A percentile compares a stretch with the other conserved stretches of the same genome.
These are phyloP conservation scores for Sciaenops ocellatus DNA, from an alignment of 2,797 vertebrate species.

Conservation along the genomic window DNA sequence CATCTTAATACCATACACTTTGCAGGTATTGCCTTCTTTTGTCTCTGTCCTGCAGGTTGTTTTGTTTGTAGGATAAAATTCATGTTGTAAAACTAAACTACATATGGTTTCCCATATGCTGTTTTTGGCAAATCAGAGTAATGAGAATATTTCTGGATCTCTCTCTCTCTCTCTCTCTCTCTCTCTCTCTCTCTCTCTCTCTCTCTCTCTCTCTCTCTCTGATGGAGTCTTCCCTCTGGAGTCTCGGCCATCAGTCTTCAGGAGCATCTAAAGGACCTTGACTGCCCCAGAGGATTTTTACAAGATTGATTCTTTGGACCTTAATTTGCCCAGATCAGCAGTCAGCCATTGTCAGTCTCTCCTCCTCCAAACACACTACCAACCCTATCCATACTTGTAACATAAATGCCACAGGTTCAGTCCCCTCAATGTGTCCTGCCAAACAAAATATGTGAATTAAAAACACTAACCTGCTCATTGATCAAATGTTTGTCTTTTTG, in stretches of 20 bases:
- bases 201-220: constrained; percentile 13
- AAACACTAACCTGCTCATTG: neutral
- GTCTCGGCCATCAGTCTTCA: constrained; percentile 64
- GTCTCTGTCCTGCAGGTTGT: constrained; percentile 8
- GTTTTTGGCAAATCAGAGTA: constrained; percentile 51
- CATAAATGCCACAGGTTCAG: constrained; percentile 7
- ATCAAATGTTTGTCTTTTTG: neutral
- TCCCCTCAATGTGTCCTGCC: neutral
- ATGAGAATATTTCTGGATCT: constrained; percentile 37
- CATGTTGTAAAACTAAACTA: constrained; percentile 17
- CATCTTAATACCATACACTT: neutral
- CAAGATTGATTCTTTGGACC: constrained; percentile 63
- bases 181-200: constrained; percentile 1
- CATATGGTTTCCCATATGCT: constrained; percentile 28
- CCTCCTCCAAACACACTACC: constrained; percentile 9
- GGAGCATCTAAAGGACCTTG: constrained; percentile 63
- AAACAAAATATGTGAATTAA: neutral
- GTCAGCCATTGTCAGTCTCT: constrained; percentile 27
- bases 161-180: neutral
- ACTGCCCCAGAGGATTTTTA: constrained; percentile 57
- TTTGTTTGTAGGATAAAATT: constrained; percentile 22
- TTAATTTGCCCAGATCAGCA: constrained; percentile 53
- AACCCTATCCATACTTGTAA: neutral
- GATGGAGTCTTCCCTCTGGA: constrained; percentile 59
- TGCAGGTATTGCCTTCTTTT: constrained; percentile 26